Base-by-base conservation (phyloP, 2,113 vertebrate species). In the Crotalus viridis region DNA sequence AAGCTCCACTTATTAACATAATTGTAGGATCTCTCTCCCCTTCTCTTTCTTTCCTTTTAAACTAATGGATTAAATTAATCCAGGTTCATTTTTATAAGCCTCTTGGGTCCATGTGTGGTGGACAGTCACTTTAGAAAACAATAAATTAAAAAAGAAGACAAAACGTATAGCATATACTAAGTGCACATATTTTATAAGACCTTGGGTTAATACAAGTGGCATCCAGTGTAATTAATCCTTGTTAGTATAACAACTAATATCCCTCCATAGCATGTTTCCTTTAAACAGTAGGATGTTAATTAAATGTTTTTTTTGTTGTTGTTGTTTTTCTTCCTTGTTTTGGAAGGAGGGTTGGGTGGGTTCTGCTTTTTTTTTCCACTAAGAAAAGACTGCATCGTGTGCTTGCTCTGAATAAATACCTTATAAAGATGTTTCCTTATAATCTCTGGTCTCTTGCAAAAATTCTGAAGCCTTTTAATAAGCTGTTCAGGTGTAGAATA, bases 401-500 rank as follows among this genome's bases (percentile, higher is more conserved):
- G 97, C 96, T 87, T 97, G 94, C 96, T 96, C 95, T 48, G 92
- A 96, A 95, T 97, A 96, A 95, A 97, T 99, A 99, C 99, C 99
- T 98, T 98, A 97, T 98, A 96, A 87, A 97, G 95, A 96, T 99
- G 99, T 97, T 97, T 98, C 95, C 99, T 98, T 93, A 98, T 95
- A 94, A 98, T 92, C 92, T 98, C 97, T 22, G 99, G 99, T 96
- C 97, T 98, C 97, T 97, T 98, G 98, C 99, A 99, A 97, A 99
- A 98, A 93, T 96, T 97, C 97, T 97, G 98, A 95, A 99, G 98
- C 94, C 96, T 98, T 96, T 99, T 99, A 96, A 97, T 98, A 94
- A 99, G 98, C 98, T 99, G 99, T 97, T 98, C 98, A 98, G 99
- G 98, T 98, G 99, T 99, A 95, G 98, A 98, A 98, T 99, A 99